Evolutionary conservation across 2,888 invertebrate genomes (phyloP).

Genomic region (Saturnia japonica): DNA sequence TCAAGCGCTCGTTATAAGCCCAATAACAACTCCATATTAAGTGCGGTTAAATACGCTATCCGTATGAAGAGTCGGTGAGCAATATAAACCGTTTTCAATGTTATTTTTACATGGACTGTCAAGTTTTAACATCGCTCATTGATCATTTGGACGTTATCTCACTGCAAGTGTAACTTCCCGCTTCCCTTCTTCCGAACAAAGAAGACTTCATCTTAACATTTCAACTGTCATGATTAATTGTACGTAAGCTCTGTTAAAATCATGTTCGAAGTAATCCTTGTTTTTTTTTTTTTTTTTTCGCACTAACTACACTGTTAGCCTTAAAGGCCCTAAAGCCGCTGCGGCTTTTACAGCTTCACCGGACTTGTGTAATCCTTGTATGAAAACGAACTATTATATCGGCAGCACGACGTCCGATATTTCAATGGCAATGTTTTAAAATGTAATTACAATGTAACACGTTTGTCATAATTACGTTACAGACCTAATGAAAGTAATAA

Average conservation of each 20-base stretch:
- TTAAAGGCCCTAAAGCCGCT: too few species aligned
- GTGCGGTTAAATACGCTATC: not conserved
- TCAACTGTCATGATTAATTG: slow-evolving; percentile 4
- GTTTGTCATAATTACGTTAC: too few species aligned
- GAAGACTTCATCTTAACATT: slow-evolving; percentile 7
- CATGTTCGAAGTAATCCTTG: not conserved
- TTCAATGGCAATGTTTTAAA: not conserved
- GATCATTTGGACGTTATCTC: slow-evolving; percentile 12
- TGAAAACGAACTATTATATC: not conserved
- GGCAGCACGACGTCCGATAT: not conserved
- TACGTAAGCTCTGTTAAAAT: not conserved
- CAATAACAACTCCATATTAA: not conserved
- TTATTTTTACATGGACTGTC: slow-evolving; percentile 4
- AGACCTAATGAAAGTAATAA: too few species aligned
- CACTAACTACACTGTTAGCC: too few species aligned
- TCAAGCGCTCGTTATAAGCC: not conserved
- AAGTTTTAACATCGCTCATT: slow-evolving; percentile 6
- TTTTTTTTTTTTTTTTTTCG: too few species aligned
- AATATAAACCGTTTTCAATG: slow-evolving; percentile 7
- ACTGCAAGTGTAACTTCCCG: not conserved
- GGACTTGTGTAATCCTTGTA: too few species aligned
- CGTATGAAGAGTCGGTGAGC: not conserved
- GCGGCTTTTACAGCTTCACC: too few species aligned
- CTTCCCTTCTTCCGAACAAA: slow-evolving; percentile 13
- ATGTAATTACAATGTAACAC: not conserved